Conservation (phyloP, 2,797 vertebrate species). For the Xiphorhynchus erythropygius region DNA sequence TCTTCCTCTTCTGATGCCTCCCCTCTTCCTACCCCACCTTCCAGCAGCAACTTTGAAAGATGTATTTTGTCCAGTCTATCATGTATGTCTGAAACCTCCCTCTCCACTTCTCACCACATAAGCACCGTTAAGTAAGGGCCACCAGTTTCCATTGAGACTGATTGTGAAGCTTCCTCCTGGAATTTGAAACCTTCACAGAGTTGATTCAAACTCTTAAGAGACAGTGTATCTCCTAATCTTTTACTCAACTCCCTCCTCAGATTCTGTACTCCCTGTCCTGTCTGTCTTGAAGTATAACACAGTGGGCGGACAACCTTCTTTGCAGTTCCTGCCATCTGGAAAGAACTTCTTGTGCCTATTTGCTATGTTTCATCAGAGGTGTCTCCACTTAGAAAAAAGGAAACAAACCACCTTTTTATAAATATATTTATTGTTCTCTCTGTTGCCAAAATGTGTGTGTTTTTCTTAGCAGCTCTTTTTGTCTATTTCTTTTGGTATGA, state of each 20-base stretch:
- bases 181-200: background rate
- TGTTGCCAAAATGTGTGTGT: background rate
- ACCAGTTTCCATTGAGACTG: background rate
- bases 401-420: background rate
- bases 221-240: background rate
- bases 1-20: background rate
- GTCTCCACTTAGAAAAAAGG: background rate
- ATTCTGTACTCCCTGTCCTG: background rate
- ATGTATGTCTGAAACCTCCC: background rate
- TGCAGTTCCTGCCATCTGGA: background rate
- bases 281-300: background rate
- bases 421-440: background rate
- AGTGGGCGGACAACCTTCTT: background rate
- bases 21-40: fast-evolving
- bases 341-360: background rate
- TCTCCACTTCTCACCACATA: background rate
- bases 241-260: background rate
- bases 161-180: fast-evolving
- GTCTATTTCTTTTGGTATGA: background rate
- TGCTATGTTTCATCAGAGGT: background rate
- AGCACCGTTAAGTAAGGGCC: background rate
- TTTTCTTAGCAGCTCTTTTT: background rate
- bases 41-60: background rate
- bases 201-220: background rate
- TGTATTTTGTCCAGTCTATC: background rate